These are phyloP conservation scores for Cnemophilus loriae DNA, from an alignment of 2,113 vertebrate species.

Conservation along the genomic window DNA sequence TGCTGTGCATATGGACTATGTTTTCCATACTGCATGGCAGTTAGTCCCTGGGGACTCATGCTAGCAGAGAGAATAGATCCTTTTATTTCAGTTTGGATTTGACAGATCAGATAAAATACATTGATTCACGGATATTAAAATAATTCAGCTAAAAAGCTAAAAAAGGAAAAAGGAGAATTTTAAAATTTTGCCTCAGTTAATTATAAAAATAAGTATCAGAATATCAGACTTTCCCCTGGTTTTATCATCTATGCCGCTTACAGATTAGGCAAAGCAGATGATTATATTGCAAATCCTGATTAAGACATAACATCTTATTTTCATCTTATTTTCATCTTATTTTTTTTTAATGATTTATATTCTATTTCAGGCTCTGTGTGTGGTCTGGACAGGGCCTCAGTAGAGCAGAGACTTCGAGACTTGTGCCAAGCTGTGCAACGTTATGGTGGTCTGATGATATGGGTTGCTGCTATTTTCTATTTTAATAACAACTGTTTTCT, in stretches of 20 bases:
- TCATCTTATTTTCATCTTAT: neutral
- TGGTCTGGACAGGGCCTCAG: constrained; percentile 72
- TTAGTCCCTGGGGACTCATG: neutral
- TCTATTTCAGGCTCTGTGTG: constrained; percentile 70
- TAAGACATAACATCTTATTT: constrained; percentile 58
- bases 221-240: neutral
- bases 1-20: constrained; percentile 52
- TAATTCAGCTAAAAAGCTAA: neutral
- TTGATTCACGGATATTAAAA: constrained; percentile 13
- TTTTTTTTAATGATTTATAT: constrained; percentile 20
- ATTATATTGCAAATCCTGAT: constrained; percentile 20
- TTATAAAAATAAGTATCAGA: neutral
- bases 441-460: constrained; percentile 72
- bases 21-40: constrained; percentile 40
- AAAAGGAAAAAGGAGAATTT: neutral
- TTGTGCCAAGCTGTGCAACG: constrained; percentile 68
- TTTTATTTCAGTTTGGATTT: constrained; percentile 39
- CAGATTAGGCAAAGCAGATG: neutral
- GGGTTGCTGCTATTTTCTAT: constrained; percentile 65
- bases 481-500: constrained; percentile 72
- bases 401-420: constrained; percentile 56
- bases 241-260: neutral
- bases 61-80: constrained; percentile 20
- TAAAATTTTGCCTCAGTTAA: neutral
- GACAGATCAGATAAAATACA: neutral